Evolutionary conservation across 2,888 invertebrate species (phyloP).

Genomic region (Hetaerina titia): DNA sequence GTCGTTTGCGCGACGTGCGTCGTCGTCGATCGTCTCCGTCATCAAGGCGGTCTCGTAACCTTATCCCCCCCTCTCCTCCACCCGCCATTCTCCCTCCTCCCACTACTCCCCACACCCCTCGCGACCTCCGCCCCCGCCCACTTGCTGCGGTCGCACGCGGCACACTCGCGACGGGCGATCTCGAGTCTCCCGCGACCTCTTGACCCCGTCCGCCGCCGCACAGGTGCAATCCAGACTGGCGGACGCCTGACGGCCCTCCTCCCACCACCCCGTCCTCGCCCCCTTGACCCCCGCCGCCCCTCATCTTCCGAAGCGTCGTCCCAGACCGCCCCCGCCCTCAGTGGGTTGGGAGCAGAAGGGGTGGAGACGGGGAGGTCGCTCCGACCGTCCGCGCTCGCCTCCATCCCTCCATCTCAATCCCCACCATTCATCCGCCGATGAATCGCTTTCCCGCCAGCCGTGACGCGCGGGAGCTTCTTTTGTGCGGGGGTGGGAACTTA

Average conservation of each 20-base stretch:
- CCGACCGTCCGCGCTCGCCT: not conserved
- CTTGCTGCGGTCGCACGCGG: not conserved
- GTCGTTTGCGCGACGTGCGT: not conserved
- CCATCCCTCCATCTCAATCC: not conserved
- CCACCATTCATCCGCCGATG: not conserved
- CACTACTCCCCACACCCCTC: not conserved
- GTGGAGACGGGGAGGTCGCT: too few species aligned
- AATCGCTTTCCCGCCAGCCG: too few species aligned
- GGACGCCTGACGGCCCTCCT: not conserved
- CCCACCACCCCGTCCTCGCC: not conserved
- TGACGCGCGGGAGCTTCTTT: too few species aligned
- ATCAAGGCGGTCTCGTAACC: not conserved
- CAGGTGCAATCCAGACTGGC: conserved; percentile 35
- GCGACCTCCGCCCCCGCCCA: conserved; percentile 8
- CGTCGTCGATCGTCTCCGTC: not conserved
- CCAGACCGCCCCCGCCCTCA: too few species aligned
- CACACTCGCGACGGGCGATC: not conserved
- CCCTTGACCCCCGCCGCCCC: not conserved
- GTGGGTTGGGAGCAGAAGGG: too few species aligned
- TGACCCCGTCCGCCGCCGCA: not conserved
- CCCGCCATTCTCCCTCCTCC: not conserved
- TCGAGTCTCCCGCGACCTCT: not conserved
- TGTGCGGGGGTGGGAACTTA: too few species aligned
- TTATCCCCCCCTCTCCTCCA: not conserved
- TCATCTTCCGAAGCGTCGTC: too few species aligned